Evolutionary conservation across 1,140 invertebrate genomes (phyloP).

Genomic region (Theocolax elegans): DNA sequence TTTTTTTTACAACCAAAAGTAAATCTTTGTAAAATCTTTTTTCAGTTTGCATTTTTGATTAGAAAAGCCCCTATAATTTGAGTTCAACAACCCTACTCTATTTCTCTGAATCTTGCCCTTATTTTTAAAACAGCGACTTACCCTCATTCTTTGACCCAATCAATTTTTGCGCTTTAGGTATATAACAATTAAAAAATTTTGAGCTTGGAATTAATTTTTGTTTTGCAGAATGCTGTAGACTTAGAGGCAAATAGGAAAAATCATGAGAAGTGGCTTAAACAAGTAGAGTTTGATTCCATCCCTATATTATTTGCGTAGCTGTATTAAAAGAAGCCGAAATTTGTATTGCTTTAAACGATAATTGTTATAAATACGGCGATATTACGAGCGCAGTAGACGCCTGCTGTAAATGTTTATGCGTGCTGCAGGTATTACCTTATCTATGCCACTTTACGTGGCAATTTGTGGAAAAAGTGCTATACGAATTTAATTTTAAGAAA

Average conservation of each 20-base stretch:
- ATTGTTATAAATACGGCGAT: neutral
- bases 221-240: neutral
- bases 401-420: neutral
- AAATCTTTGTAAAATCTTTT: no score
- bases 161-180: no score
- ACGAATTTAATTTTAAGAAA: neutral
- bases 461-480: neutral
- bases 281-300: neutral
- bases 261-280: neutral
- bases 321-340: neutral
- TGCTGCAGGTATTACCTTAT: neutral
- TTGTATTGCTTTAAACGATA: neutral
- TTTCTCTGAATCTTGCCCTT: no score
- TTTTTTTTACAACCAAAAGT: no score
- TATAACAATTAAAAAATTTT: no score
- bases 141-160: no score
- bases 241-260: neutral
- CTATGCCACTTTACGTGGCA: neutral
- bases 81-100: no score
- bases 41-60: no score
- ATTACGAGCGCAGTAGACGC: neutral
- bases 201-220: neutral
- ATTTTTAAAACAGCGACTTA: no score
- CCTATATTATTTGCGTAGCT: neutral
- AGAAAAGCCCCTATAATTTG: no score